Conservation (phyloP, 2,797 vertebrate species). For the Menidia menidia region DNA sequence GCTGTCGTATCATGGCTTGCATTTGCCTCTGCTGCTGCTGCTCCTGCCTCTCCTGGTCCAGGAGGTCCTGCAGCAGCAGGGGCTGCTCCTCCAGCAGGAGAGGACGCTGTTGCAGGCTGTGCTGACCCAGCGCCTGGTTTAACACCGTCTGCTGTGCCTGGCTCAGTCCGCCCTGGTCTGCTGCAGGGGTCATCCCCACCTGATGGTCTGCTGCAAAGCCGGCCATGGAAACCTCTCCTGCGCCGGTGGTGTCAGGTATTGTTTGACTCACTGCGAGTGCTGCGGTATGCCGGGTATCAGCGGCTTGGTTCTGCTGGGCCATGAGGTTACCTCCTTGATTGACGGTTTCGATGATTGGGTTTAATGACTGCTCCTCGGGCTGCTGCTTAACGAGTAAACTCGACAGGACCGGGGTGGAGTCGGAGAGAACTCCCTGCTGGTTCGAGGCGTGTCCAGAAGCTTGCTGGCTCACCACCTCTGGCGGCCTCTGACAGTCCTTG, state of each 20-base stretch:
- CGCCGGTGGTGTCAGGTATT: constrained; percentile 69
- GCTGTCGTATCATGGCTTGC: constrained; percentile 99
- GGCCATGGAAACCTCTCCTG: constrained; percentile 76
- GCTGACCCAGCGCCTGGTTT: constrained; percentile 83
- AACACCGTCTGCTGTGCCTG: constrained; percentile 86
- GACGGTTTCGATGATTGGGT: constrained; percentile 83
- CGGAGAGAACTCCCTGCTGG: constrained; percentile 84
- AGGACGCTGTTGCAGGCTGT: constrained; percentile 87
- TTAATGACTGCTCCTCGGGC: constrained; percentile 83
- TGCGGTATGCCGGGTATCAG: constrained; percentile 75
- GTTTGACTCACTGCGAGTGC: constrained; percentile 79
- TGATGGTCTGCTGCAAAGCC: constrained; percentile 84
- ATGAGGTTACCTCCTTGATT: constrained; percentile 79
- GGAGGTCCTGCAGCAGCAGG: constrained; percentile 94
- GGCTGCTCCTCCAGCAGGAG: constrained; percentile 97
- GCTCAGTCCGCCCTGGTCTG: constrained; percentile 81
- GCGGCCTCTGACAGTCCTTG: constrained; percentile 77
- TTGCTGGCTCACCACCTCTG: constrained; percentile 76
- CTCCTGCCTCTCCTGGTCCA: constrained; percentile 97
- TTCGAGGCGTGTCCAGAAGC: constrained; percentile 65
- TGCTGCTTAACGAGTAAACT: constrained; percentile 91
- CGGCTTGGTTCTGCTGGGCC: constrained; percentile 79
- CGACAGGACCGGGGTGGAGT: constrained; percentile 91
- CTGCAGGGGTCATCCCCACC: constrained; percentile 72
- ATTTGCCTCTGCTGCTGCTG: constrained; percentile 98